phyloP scores from a whole-genome alignment of 2,888 invertebrate genomes.

The Arctia plantaginis region DNA sequence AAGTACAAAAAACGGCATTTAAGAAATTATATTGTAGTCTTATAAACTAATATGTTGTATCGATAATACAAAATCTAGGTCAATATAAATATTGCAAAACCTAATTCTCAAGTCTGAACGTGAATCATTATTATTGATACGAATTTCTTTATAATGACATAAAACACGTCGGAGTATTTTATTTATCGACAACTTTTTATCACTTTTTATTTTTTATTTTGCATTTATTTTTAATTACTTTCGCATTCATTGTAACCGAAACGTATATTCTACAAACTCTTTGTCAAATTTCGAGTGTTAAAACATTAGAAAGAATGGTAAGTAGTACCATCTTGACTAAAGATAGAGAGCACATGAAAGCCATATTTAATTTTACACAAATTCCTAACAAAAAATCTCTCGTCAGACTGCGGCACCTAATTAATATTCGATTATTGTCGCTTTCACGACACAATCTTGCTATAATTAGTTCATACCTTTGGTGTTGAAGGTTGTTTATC shows the following conservation, averaged over 20 bases:
- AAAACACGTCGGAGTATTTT: background rate
- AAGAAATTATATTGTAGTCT: no score
- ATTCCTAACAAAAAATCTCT: background rate
- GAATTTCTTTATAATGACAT: background rate
- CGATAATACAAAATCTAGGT: background rate
- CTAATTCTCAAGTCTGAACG: background rate
- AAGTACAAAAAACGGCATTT: background rate
- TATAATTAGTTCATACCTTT: background rate
- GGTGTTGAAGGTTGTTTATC: conserved; percentile 1
- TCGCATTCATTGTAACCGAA: background rate
- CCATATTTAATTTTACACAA: no score
- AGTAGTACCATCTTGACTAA: no score
- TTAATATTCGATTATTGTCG: background rate
- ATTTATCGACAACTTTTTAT: no score
- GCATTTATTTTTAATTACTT: background rate
- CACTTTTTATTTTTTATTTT: background rate
- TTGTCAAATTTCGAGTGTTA: background rate
- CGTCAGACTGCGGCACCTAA: background rate
- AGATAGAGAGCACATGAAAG: no score
- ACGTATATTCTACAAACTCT: background rate
- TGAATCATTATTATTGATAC: background rate
- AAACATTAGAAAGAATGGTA: no score
- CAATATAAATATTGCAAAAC: background rate
- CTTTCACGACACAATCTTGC: background rate
- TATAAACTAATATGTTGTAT: background rate